Base-by-base conservation (phyloP, 2,888 invertebrate species). In the Colletes collaris region DNA sequence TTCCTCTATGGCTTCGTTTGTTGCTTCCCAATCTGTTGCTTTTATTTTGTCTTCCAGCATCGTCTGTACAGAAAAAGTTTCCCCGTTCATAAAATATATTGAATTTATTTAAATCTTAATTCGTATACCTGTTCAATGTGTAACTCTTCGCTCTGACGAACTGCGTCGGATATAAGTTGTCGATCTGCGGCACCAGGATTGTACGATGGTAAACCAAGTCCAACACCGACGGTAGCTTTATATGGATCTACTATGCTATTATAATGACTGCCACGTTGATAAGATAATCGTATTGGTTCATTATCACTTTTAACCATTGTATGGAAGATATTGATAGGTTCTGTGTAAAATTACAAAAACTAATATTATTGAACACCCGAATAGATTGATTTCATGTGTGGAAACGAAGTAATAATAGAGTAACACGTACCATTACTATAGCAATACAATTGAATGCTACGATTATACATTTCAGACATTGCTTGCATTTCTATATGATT, bases 401-500 rank as follows among this genome's bases (percentile, higher is more conserved):
- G 8, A 65, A 59, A 56, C 40, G 13, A 1, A 7, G 10, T 4
- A 35, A 35, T 13, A 27, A 40, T n/a, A 58, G 50, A 63, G 40
- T 50, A 46, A 58, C 11, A 83, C 91, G 87, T 92, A 96, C 96
- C 96, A 90, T 95, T 94, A 89, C 95, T 95, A 91, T 97, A 97
- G 90, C 96, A 96, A 92, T 97, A 98, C 11, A 98, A 96, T 93
- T 98, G 97, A 76, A 98, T 96, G 2, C 97, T 96, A 76, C 98
- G 95, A 93, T 97, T 97, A 92, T 97, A 98, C 93, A 98, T 95
- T 93, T 98, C 98, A 72, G 97, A 97, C 94, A 98, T 95, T 35
- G 98, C 97, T 93, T 98, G 97, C 91, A 98, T 97, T 93, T 98
- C 98, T 86, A 97, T 95, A 91, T 98, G 97, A 93, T 98, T 98